Base-by-base conservation (phyloP, 2,113 vertebrate species). In the Hydropotes inermis region DNA sequence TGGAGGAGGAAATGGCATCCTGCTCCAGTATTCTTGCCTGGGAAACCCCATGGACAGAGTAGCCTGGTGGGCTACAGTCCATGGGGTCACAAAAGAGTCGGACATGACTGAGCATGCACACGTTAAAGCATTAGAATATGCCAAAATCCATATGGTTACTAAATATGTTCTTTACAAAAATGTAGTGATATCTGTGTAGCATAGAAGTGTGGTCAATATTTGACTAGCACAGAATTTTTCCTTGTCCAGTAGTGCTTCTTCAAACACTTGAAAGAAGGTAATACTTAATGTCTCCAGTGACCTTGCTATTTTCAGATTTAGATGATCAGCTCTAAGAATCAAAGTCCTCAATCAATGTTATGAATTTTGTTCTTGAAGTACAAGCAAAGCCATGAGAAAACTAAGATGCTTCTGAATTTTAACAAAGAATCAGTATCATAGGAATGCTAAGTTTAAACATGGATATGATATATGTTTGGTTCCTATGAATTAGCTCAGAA, bases 341-440 rank as follows among this genome's bases (percentile, higher is more conserved):
- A 76, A 94, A 92, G 58, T 95, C 39, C 50, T 95, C 60, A 78
- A 89, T 60, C 91, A 89, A 89, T 61, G 27, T 67, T 86, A 82
- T 39, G 28, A 82, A 83, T 67, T 89, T 86, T 88, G 36, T 70
- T 83, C 79, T 70, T 45, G 23, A 85, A 90, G 52, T 43, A 60
- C 12, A 90, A 93, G 43, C 9, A 60, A 86, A 70, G 39, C 39
- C 64, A 3, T 50, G 50, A 86, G 82, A 85, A 95, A 93, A 83
- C 47, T 17, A 50, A 58, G 33, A n/a, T 28, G 33, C 19, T 55
- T 94, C 89, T 79, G 54, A 67, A 91, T 67, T 93, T 91, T 82
- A 86, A 86, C 30, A 64, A n/a, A 78, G 70, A 91, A 23, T 43
- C 3, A 12, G 21, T n/a, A 58, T 88, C n/a, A 21, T 11, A 21